These are phyloP conservation scores for Hippocampus mohnikei DNA, from an alignment of 2,113 vertebrate species.

Conservation along the genomic window DNA sequence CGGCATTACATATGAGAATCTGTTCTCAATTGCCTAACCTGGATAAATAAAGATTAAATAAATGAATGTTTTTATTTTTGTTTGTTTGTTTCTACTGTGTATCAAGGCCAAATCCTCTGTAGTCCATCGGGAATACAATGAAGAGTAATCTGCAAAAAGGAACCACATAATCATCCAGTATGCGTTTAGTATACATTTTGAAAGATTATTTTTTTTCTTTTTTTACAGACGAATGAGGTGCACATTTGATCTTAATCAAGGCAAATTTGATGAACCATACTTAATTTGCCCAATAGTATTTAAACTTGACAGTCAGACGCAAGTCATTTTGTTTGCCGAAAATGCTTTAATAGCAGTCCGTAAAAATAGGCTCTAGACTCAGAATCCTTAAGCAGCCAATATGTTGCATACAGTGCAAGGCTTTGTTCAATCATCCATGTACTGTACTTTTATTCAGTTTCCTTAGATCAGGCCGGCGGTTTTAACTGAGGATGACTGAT, in stretches of 20 bases:
- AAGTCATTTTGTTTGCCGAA: conserved; percentile 34
- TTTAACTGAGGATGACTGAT: conserved; percentile 36
- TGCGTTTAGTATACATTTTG: background rate
- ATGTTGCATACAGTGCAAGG: conserved; percentile 31
- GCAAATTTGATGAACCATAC: background rate
- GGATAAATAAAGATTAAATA: no score
- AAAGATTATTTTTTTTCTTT: background rate
- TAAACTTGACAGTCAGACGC: background rate
- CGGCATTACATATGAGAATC: no score
- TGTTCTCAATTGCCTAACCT: no score
- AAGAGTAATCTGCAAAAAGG: background rate
- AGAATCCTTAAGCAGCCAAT: conserved; percentile 38
- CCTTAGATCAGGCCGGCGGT: conserved; percentile 37
- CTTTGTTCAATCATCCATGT: conserved; percentile 29
- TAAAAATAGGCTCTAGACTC: conserved; percentile 53
- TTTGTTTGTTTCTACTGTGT: background rate
- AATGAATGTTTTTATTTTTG: no score
- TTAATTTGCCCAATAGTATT: background rate
- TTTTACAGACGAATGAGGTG: background rate
- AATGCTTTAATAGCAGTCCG: conserved; percentile 40
- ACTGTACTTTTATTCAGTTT: conserved; percentile 33
- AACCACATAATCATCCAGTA: background rate
- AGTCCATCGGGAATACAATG: background rate
- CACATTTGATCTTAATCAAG: background rate
- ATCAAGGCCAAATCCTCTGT: background rate